Conservation (phyloP, 2,113 vertebrate genomes). For the Tyto alba region DNA sequence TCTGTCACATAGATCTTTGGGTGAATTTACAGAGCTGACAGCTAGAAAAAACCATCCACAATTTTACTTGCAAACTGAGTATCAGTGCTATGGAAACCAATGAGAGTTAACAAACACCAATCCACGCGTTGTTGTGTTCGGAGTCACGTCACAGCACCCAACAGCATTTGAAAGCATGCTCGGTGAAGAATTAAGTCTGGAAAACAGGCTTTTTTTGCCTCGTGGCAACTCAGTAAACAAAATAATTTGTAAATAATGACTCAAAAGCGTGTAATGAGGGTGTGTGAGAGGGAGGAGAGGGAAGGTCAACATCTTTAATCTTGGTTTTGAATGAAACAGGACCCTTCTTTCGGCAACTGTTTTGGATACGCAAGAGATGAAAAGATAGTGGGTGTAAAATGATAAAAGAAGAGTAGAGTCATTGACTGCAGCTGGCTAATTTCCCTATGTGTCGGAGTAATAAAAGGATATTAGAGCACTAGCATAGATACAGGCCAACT, state of each 20-base stretch:
- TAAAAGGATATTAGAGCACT: neutral
- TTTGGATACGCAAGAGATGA: constrained; percentile 37
- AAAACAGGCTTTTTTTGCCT: neutral
- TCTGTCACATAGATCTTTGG: neutral
- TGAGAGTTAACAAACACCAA: neutral
- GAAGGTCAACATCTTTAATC: constrained; percentile 41
- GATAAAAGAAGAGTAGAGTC: neutral
- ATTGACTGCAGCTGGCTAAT: neutral
- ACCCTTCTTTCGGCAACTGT: constrained; percentile 10
- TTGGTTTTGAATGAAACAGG: neutral
- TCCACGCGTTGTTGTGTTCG: rapidly evolving
- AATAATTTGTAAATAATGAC: constrained; percentile 65
- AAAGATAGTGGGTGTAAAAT: neutral
- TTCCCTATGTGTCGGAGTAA: neutral
- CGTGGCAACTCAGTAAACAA: constrained; percentile 16
- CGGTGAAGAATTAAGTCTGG: neutral
- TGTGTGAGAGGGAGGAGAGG: neutral
- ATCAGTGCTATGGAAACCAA: constrained; percentile 8
- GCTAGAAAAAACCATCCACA: neutral
- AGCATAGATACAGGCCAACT: neutral
- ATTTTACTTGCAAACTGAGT: neutral
- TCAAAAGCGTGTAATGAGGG: constrained; percentile 44
- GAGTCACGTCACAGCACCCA: neutral
- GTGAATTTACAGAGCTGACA: neutral
- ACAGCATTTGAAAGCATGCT: neutral